Base-by-base conservation (phyloP, 2,797 vertebrate species). In the Steatocranus sp. region DNA sequence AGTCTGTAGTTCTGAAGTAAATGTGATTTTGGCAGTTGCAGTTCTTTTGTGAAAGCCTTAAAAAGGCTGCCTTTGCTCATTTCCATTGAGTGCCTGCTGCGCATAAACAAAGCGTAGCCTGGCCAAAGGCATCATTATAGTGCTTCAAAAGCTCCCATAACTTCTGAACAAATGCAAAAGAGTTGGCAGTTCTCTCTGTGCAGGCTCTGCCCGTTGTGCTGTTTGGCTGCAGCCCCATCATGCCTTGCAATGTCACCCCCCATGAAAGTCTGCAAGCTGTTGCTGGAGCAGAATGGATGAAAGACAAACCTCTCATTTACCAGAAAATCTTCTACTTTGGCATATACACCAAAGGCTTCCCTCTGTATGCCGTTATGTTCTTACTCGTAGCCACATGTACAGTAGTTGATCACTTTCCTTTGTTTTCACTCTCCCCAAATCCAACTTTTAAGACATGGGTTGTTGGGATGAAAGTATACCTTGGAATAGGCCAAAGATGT, bases 241-340 rank as follows among this genome's bases (percentile, higher is more conserved):
- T 87, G 86, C 90, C 82, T 86, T 77, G 88, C 88, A 88, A 90
- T 88, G 74, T 88, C 91, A 87, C 88, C 91, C 89, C 88, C 88
- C 84, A 38, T 83, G 88, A 94, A 86, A 88, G 87, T 88, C 84
- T 90, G 83, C 94, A 96, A 95, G 95, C 94, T 95, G 95, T 93
- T 95, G 91, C 92, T 91, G 78, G 87, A 89, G 86, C 87, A 91
- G 88, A 83, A 85, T 81, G 86, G 93, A 93, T 94, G 89, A 95
- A 94, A 95, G 91, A 87, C 92, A 94, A 61, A 94, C 91, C 91
- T 91, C 92, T 88, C 92, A 92, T 92, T 92, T 91, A 91, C 87
- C 92, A 92, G 84, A 88, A 93, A 93, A 83, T 85, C 86, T 91
- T 89, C 83, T 78, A 88, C 90, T 90, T 83, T 91, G 91, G 90